Conservation (phyloP, 1,140 invertebrate species). For the Megalonaias nervosa region DNA sequence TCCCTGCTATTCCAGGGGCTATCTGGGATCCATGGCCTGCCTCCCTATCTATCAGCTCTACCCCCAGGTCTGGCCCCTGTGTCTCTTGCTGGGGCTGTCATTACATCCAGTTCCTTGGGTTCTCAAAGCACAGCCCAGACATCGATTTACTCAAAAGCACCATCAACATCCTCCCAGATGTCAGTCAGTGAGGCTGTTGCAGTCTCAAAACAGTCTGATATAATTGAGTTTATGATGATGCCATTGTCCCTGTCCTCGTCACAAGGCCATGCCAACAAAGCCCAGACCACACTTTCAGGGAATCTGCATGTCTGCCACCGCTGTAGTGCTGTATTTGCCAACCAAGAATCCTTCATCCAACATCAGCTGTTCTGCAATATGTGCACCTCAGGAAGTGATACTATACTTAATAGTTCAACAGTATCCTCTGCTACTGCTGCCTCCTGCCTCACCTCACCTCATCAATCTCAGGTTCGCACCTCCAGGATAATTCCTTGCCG, state of each 20-base stretch:
- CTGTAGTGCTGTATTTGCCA: conserved; percentile 85
- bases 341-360: conserved; percentile 84
- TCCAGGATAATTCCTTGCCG: conserved; percentile 73
- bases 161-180: too few relatives aligned
- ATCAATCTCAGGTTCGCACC: conserved; percentile 29
- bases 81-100: too few relatives aligned
- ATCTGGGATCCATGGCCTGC: conserved; percentile 32
- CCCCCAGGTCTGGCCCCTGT: conserved; percentile 11
- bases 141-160: too few relatives aligned
- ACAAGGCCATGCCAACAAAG: conserved; percentile 6
- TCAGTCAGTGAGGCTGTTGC: too few relatives aligned
- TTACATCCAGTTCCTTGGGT: too few relatives aligned
- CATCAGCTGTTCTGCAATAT: conserved; percentile 79
- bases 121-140: too few relatives aligned
- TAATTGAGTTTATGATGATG: too few relatives aligned
- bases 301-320: conserved; percentile 78
- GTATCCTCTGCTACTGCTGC: too few relatives aligned
- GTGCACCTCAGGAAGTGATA: conserved; percentile 31
- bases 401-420: too few relatives aligned
- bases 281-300: conserved; percentile 21
- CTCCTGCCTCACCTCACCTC: conserved; percentile 1
- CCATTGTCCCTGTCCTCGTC: not conserved
- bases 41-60: not conserved
- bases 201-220: too few relatives aligned
- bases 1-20: conserved; percentile 55